Evolutionary conservation across 2,113 vertebrate genomes (phyloP).

Genomic region (Tyrannus savana): DNA sequence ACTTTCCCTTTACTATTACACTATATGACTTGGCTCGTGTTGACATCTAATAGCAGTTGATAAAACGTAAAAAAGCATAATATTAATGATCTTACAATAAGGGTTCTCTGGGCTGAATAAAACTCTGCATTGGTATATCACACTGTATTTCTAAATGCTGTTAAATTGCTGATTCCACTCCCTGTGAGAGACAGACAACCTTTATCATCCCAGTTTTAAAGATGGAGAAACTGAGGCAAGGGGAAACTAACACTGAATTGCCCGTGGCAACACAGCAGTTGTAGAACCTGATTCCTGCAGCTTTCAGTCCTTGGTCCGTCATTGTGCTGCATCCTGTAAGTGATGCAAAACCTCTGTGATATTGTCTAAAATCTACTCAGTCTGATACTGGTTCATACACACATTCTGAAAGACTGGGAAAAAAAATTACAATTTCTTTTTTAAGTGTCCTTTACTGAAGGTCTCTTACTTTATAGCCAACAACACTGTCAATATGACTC

Average conservation of each 20-base stretch:
- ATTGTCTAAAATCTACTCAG: background rate
- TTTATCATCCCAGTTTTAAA: background rate
- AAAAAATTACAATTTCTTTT: background rate
- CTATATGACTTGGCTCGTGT: background rate
- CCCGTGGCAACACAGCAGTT: background rate
- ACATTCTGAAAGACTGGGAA: background rate
- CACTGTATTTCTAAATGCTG: background rate
- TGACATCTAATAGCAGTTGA: background rate
- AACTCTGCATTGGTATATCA: background rate
- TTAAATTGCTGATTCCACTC: background rate
- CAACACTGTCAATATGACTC: conserved; percentile 54
- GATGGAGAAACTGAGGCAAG: background rate
- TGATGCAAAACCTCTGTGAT: background rate
- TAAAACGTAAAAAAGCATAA: background rate
- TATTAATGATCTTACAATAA: background rate
- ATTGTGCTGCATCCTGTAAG: background rate
- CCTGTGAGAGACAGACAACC: background rate
- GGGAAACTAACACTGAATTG: background rate
- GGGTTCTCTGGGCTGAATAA: background rate
- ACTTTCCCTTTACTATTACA: background rate
- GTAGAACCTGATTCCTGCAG: background rate
- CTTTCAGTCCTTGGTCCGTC: background rate
- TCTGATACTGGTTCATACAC: background rate
- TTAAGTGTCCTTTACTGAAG: conserved; percentile 45
- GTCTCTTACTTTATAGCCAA: conserved; percentile 39